These are phyloP conservation scores for Hyles vespertilio DNA, from an alignment of 1,140 invertebrate species.

Conservation along the genomic window DNA sequence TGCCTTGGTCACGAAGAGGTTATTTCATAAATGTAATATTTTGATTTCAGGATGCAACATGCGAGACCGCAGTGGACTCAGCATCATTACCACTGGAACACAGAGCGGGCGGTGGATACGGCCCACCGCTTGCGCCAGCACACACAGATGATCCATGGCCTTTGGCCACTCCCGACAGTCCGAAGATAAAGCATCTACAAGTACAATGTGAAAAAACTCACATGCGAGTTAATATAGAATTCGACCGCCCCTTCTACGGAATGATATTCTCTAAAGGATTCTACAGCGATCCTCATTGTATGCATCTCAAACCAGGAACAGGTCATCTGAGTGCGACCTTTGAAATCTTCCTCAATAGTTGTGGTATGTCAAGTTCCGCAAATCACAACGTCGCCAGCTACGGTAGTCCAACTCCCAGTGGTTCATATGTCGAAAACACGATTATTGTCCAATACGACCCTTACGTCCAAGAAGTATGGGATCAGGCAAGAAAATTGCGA, in stretches of 20 bases:
- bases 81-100: slow-evolving; percentile 88
- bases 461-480: slow-evolving; percentile 94
- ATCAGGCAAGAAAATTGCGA: slow-evolving; percentile 87
- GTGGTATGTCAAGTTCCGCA: slow-evolving; percentile 92
- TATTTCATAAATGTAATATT: slow-evolving; percentile 14
- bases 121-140: slow-evolving; percentile 79
- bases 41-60: slow-evolving; percentile 80
- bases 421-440: slow-evolving; percentile 95
- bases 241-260: slow-evolving; percentile 95
- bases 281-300: slow-evolving; percentile 93
- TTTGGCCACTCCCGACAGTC: slow-evolving; percentile 87
- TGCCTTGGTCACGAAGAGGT: no score
- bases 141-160: slow-evolving; percentile 88
- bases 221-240: slow-evolving; percentile 96
- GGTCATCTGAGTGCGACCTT: slow-evolving; percentile 93
- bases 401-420: slow-evolving; percentile 89
- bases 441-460: slow-evolving; percentile 97
- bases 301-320: slow-evolving; percentile 92
- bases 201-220: slow-evolving; percentile 97
- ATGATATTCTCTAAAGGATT: slow-evolving; percentile 97
- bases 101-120: slow-evolving; percentile 80
- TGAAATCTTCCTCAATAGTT: slow-evolving; percentile 93
- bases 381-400: slow-evolving; percentile 88
- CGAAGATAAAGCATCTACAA: slow-evolving; percentile 93
- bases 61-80: slow-evolving; percentile 86